Conservation (phyloP, 2,888 invertebrate species). For the Hydrotaea diabolus region DNA sequence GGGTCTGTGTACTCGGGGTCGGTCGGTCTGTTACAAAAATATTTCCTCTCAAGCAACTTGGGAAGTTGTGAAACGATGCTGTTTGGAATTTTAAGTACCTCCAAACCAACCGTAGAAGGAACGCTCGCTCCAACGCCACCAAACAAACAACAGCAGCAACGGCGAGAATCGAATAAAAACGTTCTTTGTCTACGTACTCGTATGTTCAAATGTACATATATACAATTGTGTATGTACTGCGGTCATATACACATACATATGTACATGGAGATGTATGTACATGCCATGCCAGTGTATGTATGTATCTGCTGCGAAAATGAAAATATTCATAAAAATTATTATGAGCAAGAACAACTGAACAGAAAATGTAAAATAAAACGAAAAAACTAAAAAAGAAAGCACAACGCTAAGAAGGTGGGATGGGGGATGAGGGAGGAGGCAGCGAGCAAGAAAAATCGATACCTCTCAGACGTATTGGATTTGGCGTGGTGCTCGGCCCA, state of each 20-base stretch:
- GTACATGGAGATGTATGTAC: neutral
- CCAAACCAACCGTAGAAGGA: constrained; percentile 58
- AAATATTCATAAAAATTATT: neutral
- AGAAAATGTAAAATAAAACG: constrained; percentile 16
- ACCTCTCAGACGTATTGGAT: constrained; percentile 50
- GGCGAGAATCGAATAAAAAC: constrained; percentile 3
- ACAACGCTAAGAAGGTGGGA: too few relatives aligned
- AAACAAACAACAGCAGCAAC: neutral
- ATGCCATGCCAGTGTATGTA: constrained; percentile 8
- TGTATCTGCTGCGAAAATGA: constrained; percentile 71
- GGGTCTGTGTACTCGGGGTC: neutral
- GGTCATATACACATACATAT: neutral
- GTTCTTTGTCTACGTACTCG: neutral
- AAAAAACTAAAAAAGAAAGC: constrained; percentile 21
- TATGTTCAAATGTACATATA: neutral
- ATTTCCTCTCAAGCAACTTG: constrained; percentile 72
- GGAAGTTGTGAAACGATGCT: constrained; percentile 80
- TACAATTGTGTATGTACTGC: neutral
- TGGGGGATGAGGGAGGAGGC: too few relatives aligned
- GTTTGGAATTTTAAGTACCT: constrained; percentile 78
- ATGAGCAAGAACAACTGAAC: constrained; percentile 13
- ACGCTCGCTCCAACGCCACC: neutral
- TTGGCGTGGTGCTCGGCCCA: neutral
- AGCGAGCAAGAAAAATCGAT: constrained; percentile 47
- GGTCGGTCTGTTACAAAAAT: constrained; percentile 54